These are phyloP conservation scores for Echiichthys vipera DNA, from an alignment of 2,797 vertebrate genomes.

Conservation along the genomic window DNA sequence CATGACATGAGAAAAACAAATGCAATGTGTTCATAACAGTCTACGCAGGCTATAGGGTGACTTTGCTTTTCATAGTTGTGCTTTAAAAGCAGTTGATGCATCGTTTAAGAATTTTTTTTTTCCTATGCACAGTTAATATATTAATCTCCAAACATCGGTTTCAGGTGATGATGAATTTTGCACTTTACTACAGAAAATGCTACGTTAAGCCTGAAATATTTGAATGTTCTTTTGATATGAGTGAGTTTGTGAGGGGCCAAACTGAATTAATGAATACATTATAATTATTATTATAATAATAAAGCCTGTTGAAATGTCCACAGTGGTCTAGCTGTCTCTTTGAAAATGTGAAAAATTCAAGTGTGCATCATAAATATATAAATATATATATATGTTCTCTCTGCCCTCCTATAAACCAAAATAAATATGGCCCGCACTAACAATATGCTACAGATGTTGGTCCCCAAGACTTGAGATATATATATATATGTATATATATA, in stretches of 20 bases:
- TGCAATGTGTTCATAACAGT: conserved; percentile 17
- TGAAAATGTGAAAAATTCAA: not conserved
- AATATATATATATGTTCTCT: no score
- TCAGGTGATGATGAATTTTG: conserved; percentile 61
- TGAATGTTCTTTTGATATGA: conserved; percentile 69
- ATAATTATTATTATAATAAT: conserved; percentile 31
- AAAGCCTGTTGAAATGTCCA: conserved; percentile 56
- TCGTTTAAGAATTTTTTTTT: conserved; percentile 1
- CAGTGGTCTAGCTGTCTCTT: not conserved
- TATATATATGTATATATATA: no score
- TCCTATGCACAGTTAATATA: conserved; percentile 61
- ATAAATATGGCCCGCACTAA: no score
- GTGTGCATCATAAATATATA: no score
- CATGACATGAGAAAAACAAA: conserved; percentile 36
- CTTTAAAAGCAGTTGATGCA: conserved; percentile 49
- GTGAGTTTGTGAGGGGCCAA: conserved; percentile 53
- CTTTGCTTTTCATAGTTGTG: conserved; percentile 47
- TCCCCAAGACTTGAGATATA: no score
- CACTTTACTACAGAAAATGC: conserved; percentile 65
- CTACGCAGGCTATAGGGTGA: conserved; percentile 15
- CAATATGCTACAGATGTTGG: no score
- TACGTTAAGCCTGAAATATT: conserved; percentile 42
- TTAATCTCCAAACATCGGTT: conserved; percentile 45
- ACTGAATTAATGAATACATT: conserved; percentile 22
- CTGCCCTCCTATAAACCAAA: no score